Base-by-base conservation (phyloP, 53 echinoderm and acorn worm species). In the Holothuria leucospilota region DNA sequence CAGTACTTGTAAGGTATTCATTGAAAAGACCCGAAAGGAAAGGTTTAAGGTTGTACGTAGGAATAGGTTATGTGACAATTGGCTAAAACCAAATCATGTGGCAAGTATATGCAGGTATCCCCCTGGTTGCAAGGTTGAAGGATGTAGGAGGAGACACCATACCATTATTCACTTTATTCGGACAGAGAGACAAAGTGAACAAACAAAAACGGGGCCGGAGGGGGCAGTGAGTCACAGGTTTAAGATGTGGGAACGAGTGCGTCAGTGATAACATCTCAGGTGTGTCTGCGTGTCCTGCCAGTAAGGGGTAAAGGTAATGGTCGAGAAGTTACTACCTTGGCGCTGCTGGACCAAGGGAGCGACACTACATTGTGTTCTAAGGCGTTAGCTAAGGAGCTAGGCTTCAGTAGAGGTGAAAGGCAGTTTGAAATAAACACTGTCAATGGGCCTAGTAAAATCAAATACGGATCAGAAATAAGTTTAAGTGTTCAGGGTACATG, bases 41-140 rank as follows among this genome's bases (percentile, higher is more conserved):
- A 72, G 85, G 8, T 73, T 52, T 8, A 77, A 84, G 62, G 29
- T 91, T 27, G 27, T 84, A 5, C 63, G 68, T 14, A 63, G 68
- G 23, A 51, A 41, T 26, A 85, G 89, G 69, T 18, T 92, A 25
- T 92, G 89, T 38, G 86, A 89, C 29, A 92, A 89, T 63, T 92
- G 89, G 28, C 74, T 92, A 21, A 29, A 53, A 66, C 81, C 61
- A 29, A 59, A 59, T 30, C 92, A 85, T 42, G 59, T 89, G 2
- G 92, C 92, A 0, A 84, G 68, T 24, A 58, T 40, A n/a, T 91
- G 91, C 29, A 29, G 28, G 38, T 29, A 30, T 27, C 41, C 20
- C 12, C 2, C 84, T 24, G 51, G 29, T 13, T 65, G 84, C 67
- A 7, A 42, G 20, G 23, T 65, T 2, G 40, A 68, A 23, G 84